Percentiles rank a stretch among this genome's conserved stretches.
These are phyloP conservation scores for Holacanthus passer DNA, from an alignment of 2,113 vertebrate species.

Conservation along the genomic window DNA sequence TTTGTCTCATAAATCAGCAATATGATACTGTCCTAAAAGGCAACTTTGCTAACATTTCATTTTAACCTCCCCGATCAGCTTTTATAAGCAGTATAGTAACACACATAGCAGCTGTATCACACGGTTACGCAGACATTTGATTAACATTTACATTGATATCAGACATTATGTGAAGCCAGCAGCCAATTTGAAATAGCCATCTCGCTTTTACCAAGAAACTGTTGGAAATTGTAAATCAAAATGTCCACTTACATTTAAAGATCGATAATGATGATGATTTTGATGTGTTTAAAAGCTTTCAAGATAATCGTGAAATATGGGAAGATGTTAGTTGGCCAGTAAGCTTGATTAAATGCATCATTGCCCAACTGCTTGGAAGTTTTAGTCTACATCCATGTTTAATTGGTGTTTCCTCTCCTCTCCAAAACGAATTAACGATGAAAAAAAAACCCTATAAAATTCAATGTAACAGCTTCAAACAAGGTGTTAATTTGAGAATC, in stretches of 20 bases:
- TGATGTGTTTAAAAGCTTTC: conserved; percentile 18
- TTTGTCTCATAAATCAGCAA: conserved; percentile 21
- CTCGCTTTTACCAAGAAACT: background rate
- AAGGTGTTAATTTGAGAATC: background rate
- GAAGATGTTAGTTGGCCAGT: conserved; percentile 58
- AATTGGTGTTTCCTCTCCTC: conserved; percentile 47
- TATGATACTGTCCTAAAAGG: background rate
- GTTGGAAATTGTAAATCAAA: conserved; percentile 5
- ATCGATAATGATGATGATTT: conserved; percentile 17
- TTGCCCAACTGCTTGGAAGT: conserved; percentile 55
- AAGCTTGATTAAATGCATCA: conserved; percentile 55
- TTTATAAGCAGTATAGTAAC: background rate
- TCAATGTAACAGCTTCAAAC: conserved; percentile 22
- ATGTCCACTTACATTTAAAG: conserved; percentile 20
- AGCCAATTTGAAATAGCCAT: background rate
- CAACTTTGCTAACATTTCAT: background rate
- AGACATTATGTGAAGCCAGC: background rate
- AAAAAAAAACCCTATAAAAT: background rate
- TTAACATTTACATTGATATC: too few species aligned
- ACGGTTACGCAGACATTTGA: background rate
- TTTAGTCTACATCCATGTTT: conserved; percentile 38
- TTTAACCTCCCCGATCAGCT: background rate
- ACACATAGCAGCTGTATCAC: background rate
- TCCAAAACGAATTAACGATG: conserved; percentile 41
- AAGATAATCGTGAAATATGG: conserved; percentile 51